These are phyloP conservation scores for Scalopus aquaticus DNA, from an alignment of 2,113 vertebrate genomes.

Conservation along the genomic window DNA sequence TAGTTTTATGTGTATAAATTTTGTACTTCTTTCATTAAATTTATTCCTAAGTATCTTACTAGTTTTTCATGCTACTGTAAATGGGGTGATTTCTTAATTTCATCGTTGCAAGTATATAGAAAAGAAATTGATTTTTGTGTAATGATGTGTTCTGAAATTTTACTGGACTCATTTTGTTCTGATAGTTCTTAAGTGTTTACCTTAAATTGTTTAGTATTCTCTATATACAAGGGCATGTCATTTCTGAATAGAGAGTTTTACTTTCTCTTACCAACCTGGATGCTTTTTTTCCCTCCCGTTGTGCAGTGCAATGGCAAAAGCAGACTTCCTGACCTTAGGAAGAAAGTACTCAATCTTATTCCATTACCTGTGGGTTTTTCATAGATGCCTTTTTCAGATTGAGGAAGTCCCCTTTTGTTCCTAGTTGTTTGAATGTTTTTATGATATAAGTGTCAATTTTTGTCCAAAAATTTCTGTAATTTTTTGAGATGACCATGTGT, in stretches of 20 bases:
- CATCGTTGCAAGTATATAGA: too few relatives aligned
- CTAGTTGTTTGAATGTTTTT: not conserved
- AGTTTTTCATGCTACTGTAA: too few relatives aligned
- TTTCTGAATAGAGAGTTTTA: not conserved
- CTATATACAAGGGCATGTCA: not conserved
- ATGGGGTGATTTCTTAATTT: too few relatives aligned
- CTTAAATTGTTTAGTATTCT: not conserved
- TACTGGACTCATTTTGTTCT: not conserved
- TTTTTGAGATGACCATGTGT: not conserved
- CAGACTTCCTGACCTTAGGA: not conserved
- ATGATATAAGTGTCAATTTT: not conserved
- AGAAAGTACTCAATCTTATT: too few relatives aligned
- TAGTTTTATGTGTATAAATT: not conserved
- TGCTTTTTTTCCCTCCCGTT: not conserved
- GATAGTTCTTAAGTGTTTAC: not conserved
- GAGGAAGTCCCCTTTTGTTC: not conserved
- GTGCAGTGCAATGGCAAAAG: not conserved
- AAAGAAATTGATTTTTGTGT: not conserved
- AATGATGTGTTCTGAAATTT: not conserved
- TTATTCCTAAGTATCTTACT: too few relatives aligned
- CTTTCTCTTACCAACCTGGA: not conserved
- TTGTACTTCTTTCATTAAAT: not conserved
- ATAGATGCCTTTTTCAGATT: not conserved
- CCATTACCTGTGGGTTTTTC: not conserved
- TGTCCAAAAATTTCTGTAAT: not conserved